Base-by-base conservation (phyloP, 2,888 invertebrate genomes). In the Netelia fuscicornis region DNA sequence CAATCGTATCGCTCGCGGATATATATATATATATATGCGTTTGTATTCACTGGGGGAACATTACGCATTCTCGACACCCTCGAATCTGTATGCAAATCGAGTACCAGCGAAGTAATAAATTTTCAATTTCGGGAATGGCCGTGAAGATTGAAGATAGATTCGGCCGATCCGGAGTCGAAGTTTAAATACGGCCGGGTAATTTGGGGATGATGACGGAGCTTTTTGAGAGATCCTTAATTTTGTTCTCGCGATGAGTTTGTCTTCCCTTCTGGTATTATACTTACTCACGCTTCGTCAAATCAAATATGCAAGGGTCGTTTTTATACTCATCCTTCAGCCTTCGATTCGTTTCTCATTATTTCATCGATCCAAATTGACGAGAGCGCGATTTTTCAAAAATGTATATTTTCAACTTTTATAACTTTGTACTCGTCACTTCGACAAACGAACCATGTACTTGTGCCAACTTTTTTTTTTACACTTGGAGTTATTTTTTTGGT, bases 61-160 rank as follows among this genome's bases (percentile, higher is more conserved):
- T 75, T 75, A 75, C 37, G 65, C 23, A 64, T 65, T 54, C 65
- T 54, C 75, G 48, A 52, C 75, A 75, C 68, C 25, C 52, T 52
- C 52, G 25, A 65, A 75, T 75, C 65, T 75, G 65, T 75, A 75
- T 75, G 75, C 75, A 75, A 75, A 75, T 65, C 54, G 37, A 62
- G 52, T 62, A 52, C 48, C 42, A 23, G 30, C 62, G 74, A 74
- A 75, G 52, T 62, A 52, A 75, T 75, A 75, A 64, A 75, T 75
- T 65, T 75, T 65, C 75, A 75, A 75, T 75, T 75, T 75, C 52
- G 54, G 65, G 62, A 75, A 75, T 65, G 54, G 64, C 65, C 65
- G 54, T 75, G 75, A 75, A 75, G 75, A 75, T 75, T 65, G 37
- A 44, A 74, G 62, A 74, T 64, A 62, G 62, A 74, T 74, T 62